A percentile compares a stretch with the other conserved stretches of the same genome.
phyloP scores from a whole-genome alignment of 2,888 invertebrate species.

The Drosophila phalerata region DNA sequence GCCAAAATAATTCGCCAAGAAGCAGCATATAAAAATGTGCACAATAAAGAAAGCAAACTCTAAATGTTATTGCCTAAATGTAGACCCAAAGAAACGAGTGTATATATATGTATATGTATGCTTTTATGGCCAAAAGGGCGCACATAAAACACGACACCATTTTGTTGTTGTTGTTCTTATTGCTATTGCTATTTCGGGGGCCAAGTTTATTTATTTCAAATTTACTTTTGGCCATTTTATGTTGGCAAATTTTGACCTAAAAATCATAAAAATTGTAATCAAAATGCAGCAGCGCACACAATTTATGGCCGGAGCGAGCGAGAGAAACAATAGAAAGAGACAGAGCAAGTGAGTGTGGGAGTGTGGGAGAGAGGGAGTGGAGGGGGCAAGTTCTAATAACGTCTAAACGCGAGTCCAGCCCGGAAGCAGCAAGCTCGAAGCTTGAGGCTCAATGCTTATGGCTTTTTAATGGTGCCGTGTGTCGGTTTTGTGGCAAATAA shows the following conservation, averaged over 20 bases:
- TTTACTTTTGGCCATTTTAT: slow-evolving; percentile 80
- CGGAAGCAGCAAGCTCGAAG: slow-evolving; percentile 49
- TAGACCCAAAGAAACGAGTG: slow-evolving; percentile 6
- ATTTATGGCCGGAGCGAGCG: slow-evolving; percentile 68
- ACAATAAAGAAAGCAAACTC: slow-evolving; percentile 40
- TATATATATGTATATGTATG: slow-evolving; percentile 11
- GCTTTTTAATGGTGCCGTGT: slow-evolving; percentile 82
- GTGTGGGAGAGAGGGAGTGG: not conserved
- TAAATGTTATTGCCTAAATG: slow-evolving; percentile 29
- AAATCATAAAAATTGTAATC: slow-evolving; percentile 82
- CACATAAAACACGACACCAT: slow-evolving; percentile 67
- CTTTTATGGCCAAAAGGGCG: slow-evolving; percentile 69
- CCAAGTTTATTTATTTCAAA: slow-evolving; percentile 75
- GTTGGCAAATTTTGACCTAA: slow-evolving; percentile 82
- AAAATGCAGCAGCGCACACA: slow-evolving; percentile 66
- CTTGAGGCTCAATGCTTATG: slow-evolving; percentile 76
- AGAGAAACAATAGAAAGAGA: slow-evolving; percentile 30
- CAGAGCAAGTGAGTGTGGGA: not conserved
- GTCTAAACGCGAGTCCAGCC: slow-evolving; percentile 69
- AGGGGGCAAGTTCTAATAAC: slow-evolving; percentile 65
- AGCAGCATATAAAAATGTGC: slow-evolving; percentile 16
- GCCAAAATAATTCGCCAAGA: slow-evolving; percentile 61
- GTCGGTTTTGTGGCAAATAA: slow-evolving; percentile 80
- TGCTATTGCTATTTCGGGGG: slow-evolving; percentile 12
- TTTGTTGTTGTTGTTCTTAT: slow-evolving; percentile 50